These are phyloP conservation scores for Intellagama lesueurii DNA, from an alignment of 2,797 vertebrate genomes.

Conservation along the genomic window DNA sequence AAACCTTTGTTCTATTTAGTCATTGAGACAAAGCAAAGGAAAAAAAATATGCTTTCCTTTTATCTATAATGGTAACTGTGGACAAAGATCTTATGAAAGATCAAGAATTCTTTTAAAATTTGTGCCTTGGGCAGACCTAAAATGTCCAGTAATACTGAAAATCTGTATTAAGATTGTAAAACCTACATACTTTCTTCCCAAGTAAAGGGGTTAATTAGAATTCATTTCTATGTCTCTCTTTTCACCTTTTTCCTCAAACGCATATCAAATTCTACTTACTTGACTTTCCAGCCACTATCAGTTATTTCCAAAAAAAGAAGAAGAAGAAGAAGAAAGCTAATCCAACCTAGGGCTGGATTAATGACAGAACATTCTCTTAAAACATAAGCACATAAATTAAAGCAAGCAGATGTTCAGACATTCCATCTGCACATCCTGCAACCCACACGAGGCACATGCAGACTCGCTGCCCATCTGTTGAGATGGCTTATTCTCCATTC, in stretches of 20 bases:
- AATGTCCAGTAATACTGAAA: constrained; percentile 59
- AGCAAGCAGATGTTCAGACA: constrained; percentile 56
- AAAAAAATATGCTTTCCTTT: constrained; percentile 27
- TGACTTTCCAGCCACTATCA: constrained; percentile 40
- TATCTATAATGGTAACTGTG: constrained; percentile 57
- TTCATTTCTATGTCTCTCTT: constrained; percentile 44
- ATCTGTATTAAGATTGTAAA: constrained; percentile 56
- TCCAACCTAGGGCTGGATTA: constrained; percentile 30
- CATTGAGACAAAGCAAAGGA: constrained; percentile 50
- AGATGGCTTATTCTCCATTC: constrained; percentile 42
- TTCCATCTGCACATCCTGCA: constrained; percentile 30
- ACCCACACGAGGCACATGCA: constrained; percentile 33
- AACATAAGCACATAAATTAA: constrained; percentile 53
- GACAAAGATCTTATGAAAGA: constrained; percentile 41
- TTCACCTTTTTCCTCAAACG: constrained; percentile 27
- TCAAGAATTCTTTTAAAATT: constrained; percentile 60
- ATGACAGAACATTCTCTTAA: constrained; percentile 48
- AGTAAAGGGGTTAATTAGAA: constrained; percentile 30
- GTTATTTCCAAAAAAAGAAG: constrained; percentile 45
- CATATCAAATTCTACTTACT: constrained; percentile 23
- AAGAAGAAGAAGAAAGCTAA: constrained; percentile 30
- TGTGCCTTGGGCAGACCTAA: constrained; percentile 65
- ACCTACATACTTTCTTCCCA: constrained; percentile 48
- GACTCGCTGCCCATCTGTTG: constrained; percentile 49
- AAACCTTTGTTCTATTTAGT: constrained; percentile 12